These are phyloP conservation scores for Coendou prehensilis DNA, from an alignment of 2,797 vertebrate genomes.

Conservation along the genomic window DNA sequence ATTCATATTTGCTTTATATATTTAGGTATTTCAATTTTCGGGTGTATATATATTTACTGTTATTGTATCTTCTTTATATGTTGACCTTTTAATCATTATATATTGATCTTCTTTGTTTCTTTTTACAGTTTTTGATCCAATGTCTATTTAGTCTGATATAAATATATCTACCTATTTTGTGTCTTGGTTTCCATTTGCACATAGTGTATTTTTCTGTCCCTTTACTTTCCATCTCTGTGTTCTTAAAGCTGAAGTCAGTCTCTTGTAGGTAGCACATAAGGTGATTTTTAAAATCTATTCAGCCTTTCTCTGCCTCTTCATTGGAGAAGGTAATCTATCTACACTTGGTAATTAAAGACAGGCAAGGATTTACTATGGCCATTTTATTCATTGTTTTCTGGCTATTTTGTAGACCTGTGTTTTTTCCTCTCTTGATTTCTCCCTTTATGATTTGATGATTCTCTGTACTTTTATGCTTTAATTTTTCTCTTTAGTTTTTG, in stretches of 20 bases:
- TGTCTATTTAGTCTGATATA: background rate
- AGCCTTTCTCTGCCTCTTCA: background rate
- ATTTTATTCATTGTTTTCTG: background rate
- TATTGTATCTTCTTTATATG: background rate
- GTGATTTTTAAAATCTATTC: too few relatives aligned
- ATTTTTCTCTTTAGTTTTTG: background rate
- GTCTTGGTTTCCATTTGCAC: background rate
- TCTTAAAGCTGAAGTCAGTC: too few relatives aligned
- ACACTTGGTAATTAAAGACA: background rate
- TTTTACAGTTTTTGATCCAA: background rate
- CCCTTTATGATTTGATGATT: background rate
- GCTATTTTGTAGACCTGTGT: background rate
- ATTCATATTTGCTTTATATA: background rate
- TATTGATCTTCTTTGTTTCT: background rate
- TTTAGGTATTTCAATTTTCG: background rate
- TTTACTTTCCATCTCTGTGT: too few relatives aligned
- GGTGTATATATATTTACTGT: background rate
- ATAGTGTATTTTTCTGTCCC: too few relatives aligned
- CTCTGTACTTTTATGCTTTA: background rate
- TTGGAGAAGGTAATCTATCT: background rate
- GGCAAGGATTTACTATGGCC: background rate
- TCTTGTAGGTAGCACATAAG: too few relatives aligned
- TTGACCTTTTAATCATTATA: background rate
- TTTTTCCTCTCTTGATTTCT: background rate
- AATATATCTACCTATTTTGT: background rate